phyloP scores from a whole-genome alignment of 2,888 invertebrate species.

The Scaptomyza reducta region DNA sequence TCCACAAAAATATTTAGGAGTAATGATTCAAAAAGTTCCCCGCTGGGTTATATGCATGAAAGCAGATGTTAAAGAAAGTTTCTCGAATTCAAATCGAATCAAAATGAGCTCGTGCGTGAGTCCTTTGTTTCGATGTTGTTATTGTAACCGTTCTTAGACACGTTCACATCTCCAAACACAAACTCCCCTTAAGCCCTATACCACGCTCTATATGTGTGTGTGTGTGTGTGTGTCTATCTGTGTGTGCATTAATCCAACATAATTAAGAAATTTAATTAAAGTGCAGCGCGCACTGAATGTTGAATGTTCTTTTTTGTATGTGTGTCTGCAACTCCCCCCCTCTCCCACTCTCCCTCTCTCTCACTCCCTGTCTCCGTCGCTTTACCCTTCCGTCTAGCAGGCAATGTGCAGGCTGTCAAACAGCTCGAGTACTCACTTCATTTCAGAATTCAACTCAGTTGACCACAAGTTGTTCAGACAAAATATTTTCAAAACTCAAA shows the following conservation, averaged over 20 bases:
- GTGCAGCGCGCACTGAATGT: conserved; percentile 74
- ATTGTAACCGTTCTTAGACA: not conserved
- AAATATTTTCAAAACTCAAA: conserved; percentile 4
- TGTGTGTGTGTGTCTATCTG: conserved; percentile 40
- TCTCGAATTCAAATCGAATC: too few species aligned
- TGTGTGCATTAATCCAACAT: conserved; percentile 73
- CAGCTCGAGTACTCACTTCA: not conserved
- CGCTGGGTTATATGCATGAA: too few species aligned
- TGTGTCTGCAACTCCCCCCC: conserved; percentile 3
- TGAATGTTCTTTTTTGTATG: conserved; percentile 43
- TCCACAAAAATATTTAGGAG: too few species aligned
- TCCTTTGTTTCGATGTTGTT: not conserved
- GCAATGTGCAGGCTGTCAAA: conserved; percentile 13
- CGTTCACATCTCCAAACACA: not conserved
- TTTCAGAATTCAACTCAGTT: not conserved
- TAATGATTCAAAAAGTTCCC: too few species aligned
- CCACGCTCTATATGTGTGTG: conserved; percentile 5
- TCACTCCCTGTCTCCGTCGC: too few species aligned
- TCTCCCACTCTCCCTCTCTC: not conserved
- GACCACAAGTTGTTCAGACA: conserved; percentile 1
- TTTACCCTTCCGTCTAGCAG: not conserved
- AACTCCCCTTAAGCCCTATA: not conserved
- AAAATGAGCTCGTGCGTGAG: not conserved
- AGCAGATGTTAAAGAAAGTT: too few species aligned
- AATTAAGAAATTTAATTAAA: conserved; percentile 78